Evolutionary conservation across 2,113 vertebrate genomes (phyloP), one percentile per base, ranked within the genome.

Genomic region (Odontophorus gujanensis): DNA sequence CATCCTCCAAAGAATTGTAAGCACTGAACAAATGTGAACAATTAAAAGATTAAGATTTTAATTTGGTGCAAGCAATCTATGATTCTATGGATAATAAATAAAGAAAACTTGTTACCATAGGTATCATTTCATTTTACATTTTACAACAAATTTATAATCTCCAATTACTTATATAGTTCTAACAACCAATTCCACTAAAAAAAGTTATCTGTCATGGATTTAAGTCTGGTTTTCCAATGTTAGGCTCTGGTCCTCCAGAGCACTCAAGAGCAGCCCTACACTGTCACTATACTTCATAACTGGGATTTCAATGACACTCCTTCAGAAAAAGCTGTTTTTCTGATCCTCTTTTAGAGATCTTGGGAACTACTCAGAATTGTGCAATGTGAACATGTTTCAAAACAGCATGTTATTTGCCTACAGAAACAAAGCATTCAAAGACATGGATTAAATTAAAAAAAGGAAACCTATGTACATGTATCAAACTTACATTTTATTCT

Each of bases 401-500:
- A 62, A 30, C 9, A 13, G 55, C 13, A 2, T 25, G 15, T 11
- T 47, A 38, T 13, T 19, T 68, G 32, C 7, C 21, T 21, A n/a
- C 8, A 73, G 25, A 32, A 74, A 66, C 2, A 19, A 2, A 42
- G 3, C 24, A 50, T 12, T 66, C 55, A 62, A 69, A 63, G 47
- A 42, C 7, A 18, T 5, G 22, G 13, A 26, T 74, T 75, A 45
- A 69, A 61, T 4, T 26, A 25, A 36, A 55, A 50, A 22, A 48
- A 48, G 24, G 22, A 22, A 24, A 48, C 15, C 55, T 40, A 5
- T 1, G 11, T n/a, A n/a, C n/a, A 16, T 0, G 3, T n/a, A 34
- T 9, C 1, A 1, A 55, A 40, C 30, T 8, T 50, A 7, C 48
- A 24, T 50, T 50, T 42, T 15, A 12, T 42, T 59, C 38, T 45